Conservation (phyloP, 2,113 vertebrate species). For the Potamarius usumacintae region DNA sequence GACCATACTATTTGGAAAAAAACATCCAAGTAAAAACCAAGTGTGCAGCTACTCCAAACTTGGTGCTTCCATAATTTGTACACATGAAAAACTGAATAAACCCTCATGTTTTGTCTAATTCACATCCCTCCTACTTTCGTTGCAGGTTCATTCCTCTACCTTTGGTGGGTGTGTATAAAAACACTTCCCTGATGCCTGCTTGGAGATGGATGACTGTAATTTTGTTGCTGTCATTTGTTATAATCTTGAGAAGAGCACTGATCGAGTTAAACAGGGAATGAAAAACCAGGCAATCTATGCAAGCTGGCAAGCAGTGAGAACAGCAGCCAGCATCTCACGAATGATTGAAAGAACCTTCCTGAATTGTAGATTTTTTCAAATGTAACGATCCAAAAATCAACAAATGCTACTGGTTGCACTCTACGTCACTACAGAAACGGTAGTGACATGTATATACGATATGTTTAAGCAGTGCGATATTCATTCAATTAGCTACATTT, state of each 20-base stretch:
- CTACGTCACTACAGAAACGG: neutral
- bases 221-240: constrained; percentile 70
- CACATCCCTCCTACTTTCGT: neutral
- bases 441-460: neutral
- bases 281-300: constrained; percentile 64
- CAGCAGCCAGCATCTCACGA: constrained; percentile 39
- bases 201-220: constrained; percentile 73
- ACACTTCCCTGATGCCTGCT: constrained; percentile 34
- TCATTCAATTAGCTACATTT: neutral
- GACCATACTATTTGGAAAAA: neutral
- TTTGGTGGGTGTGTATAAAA: constrained; percentile 26
- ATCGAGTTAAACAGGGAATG: constrained; percentile 66
- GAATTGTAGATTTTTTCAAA: constrained; percentile 25
- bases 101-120: neutral
- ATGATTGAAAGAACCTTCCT: constrained; percentile 22
- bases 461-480: neutral
- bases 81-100: neutral
- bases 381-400: neutral
- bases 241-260: constrained; percentile 66
- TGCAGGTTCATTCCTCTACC: neutral
- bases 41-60: neutral
- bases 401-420: neutral
- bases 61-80: neutral
- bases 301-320: constrained; percentile 50
- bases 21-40: no score